Evolutionary conservation across 1,140 invertebrate genomes (phyloP), one percentile per base, ranked within the genome.

Genomic region (Sycobia sp.): DNA sequence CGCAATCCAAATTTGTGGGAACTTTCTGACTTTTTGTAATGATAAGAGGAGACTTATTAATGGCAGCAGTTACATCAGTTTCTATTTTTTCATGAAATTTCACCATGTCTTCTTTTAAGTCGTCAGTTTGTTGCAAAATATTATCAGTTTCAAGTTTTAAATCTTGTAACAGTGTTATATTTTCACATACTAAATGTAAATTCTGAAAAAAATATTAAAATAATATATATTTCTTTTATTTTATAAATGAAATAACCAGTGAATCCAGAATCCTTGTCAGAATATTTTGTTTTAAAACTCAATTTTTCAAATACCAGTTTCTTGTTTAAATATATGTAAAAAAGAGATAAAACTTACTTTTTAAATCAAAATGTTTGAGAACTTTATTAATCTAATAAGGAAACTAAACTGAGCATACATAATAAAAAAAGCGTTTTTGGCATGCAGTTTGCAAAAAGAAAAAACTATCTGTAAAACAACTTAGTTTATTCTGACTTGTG

Each of bases 111-210:
- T 86, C 81, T 69, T 88, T 85, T 4, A 94, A 77, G 44, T 82
- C 80, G 43, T 84, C 73, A 13, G 87, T 83, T 71, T 89, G 85
- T 3, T 82, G 78, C 66, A 87, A 79, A 38, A 91, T 83, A 36
- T 83, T 80, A 29, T 86, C 82, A 68, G 89, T 85, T 67, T 86
- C 81, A 39, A 81, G 79, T 70, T 84, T 83, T 20, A 91, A 73
- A 65, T 90, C 87, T 49, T 84, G 85, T 43, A 95, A 81, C 4
- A 87, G 79, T 38, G 86, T 84, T 68, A 92, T 83, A 70, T 90
- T 87, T 75, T 90, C 88, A 47, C 87, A 88, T 68, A 90, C 86
- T 22, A 89, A 78, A 73, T 90, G 88, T 71, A 90, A 83, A 68
- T 86, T 84, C 85, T 84, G 60, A 56, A 62, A 56, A 59, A 44